A percentile compares a stretch with the other conserved stretches of the same genome.
These are phyloP conservation scores for Synanthedon formicaeformis DNA, from an alignment of 2,888 invertebrate species.

Conservation along the genomic window DNA sequence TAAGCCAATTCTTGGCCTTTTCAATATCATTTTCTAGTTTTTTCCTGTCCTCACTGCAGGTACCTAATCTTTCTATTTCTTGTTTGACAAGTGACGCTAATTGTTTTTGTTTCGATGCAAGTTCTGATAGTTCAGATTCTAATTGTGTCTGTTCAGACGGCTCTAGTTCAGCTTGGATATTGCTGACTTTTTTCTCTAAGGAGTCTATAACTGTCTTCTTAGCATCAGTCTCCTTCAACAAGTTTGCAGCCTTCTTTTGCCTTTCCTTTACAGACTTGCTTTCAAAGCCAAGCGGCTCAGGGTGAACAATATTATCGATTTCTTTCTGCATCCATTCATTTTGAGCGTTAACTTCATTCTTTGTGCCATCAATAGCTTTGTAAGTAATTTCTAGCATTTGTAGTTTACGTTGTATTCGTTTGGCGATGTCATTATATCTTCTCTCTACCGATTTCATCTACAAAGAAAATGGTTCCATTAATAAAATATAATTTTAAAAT, in stretches of 20 bases:
- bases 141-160: conserved; percentile 85
- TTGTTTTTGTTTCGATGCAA: conserved; percentile 81
- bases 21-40: conserved; percentile 84
- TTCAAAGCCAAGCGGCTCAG: conserved; percentile 80
- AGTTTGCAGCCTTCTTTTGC: conserved; percentile 77
- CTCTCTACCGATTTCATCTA: conserved; percentile 86
- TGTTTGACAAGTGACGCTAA: conserved; percentile 77
- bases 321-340: conserved; percentile 85
- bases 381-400: conserved; percentile 87
- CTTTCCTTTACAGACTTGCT: conserved; percentile 81
- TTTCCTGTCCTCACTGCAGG: conserved; percentile 78
- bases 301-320: conserved; percentile 74
- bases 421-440: conserved; percentile 85
- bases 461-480: conserved; percentile 13
- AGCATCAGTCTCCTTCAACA: conserved; percentile 86
- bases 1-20: conserved; percentile 84
- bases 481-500: background rate
- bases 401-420: conserved; percentile 85
- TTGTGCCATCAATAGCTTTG: conserved; percentile 85
- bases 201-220: conserved; percentile 86
- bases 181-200: conserved; percentile 84
- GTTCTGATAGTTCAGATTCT: conserved; percentile 77
- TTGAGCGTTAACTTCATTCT: conserved; percentile 82
- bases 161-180: conserved; percentile 88
- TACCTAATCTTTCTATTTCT: conserved; percentile 78